Evolutionary conservation across 2,888 invertebrate species (phyloP), one percentile per base, ranked within the genome.

Genomic region (Busseola fusca): DNA sequence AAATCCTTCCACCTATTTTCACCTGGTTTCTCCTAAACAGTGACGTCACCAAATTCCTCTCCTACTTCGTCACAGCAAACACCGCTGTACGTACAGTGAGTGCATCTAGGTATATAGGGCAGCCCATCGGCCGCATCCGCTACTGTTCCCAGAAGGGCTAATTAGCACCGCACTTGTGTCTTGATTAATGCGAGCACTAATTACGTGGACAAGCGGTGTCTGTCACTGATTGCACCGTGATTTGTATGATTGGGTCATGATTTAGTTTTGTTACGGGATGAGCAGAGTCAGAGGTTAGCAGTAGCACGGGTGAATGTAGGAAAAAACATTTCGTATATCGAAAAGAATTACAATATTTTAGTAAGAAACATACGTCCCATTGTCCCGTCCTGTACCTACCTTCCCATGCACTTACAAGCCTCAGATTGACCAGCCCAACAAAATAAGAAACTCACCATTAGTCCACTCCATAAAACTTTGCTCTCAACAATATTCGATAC

Each of bases 171-270:
- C 90, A 91, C 90, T 90, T 89, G 92, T 82, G 84, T 79, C 82
- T 85, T 93, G 93, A 93, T 92, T 92, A 92, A 93, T 92, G 91
- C 78, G 71, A 77, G 71, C 72, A 84, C 88, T 93, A 93, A 93
- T 93, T 92, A 91, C 88, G 75, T 73, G 83, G 78, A 81, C 82
- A 83, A 74, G 73, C 74, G 60, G 64, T 81, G 78, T 81, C 79
- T 84, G 77, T 66, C 64, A 65, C 74, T 85, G 77, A 80, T 52
- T 76, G 64, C 62, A 50, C 79, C 68, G 70, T 82, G 83, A 82
- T 75, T 82, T 82, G 80, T 79, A 82, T 79, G 71, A 80, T 82
- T 82, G 71, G 80, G 79, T 78, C 74, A 78, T 75, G 80, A 79
- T 72, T 82, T 75, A 74, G 54, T 52, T 72, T 42, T 27, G 37